phyloP scores from a whole-genome alignment of 2,888 invertebrate species.

The Sussaba pulchella region DNA sequence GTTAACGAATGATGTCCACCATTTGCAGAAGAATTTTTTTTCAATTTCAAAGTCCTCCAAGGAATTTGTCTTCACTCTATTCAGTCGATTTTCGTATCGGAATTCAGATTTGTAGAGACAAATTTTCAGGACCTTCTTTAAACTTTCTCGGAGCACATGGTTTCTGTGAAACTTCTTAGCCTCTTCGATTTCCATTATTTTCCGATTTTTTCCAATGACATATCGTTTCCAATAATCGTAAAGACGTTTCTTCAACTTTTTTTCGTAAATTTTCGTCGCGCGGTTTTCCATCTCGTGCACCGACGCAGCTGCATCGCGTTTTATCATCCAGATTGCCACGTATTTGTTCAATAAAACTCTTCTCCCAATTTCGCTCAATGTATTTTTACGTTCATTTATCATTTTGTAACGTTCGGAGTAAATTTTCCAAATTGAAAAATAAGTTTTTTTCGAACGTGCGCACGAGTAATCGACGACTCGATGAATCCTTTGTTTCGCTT shows the following conservation, averaged over 20 bases:
- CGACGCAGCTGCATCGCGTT: slow-evolving; percentile 49
- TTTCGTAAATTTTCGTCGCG: slow-evolving; percentile 33
- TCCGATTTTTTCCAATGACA: slow-evolving; percentile 40
- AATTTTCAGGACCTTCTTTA: slow-evolving; percentile 63
- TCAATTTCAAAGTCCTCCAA: slow-evolving; percentile 67
- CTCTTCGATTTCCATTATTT: slow-evolving; percentile 60
- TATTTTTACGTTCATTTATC: slow-evolving; percentile 55
- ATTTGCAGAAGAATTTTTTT: slow-evolving; percentile 68
- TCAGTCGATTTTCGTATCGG: slow-evolving; percentile 58
- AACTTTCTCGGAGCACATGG: slow-evolving; percentile 65
- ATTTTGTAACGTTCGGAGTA: slow-evolving; percentile 64
- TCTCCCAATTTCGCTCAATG: slow-evolving; percentile 62
- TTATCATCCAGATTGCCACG: slow-evolving; percentile 66
- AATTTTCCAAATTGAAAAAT: slow-evolving; percentile 68
- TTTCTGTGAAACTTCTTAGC: slow-evolving; percentile 66
- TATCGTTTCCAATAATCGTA: slow-evolving; percentile 69
- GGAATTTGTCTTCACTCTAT: slow-evolving; percentile 50
- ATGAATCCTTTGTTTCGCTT: slow-evolving; percentile 64
- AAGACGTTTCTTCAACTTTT: slow-evolving; percentile 62
- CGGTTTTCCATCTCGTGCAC: slow-evolving; percentile 56
- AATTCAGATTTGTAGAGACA: slow-evolving; percentile 61
- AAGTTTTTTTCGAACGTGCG: slow-evolving; percentile 49
- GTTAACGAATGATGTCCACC: slow-evolving; percentile 56
- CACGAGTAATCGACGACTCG: slow-evolving; percentile 65
- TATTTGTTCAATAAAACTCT: slow-evolving; percentile 64